Evolutionary conservation across 2,113 vertebrate genomes (phyloP).

Genomic region (Probosciger aterrimus): DNA sequence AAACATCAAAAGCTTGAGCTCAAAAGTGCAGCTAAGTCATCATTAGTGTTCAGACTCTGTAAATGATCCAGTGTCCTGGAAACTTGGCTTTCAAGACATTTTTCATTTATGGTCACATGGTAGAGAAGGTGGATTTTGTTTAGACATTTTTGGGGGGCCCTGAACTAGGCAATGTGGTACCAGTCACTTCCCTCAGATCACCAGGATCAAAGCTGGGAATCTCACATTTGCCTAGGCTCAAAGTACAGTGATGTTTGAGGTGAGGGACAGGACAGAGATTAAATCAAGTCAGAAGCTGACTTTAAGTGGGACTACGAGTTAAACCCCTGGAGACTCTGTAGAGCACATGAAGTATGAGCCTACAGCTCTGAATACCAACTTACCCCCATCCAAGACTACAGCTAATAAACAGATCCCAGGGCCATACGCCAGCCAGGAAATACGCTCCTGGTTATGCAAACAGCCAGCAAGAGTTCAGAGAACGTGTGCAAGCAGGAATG

Average conservation of each 20-base stretch:
- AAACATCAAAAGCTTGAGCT: not conserved
- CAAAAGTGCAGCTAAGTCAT: not conserved
- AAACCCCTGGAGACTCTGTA: not conserved
- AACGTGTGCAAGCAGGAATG: slow-evolving; percentile 14
- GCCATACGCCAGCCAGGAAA: slow-evolving; percentile 20
- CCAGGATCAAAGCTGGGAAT: not conserved
- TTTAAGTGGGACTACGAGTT: not conserved
- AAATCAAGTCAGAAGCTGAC: not conserved
- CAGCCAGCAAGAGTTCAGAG: slow-evolving; percentile 27
- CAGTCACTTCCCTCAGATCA: not conserved
- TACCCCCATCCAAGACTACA: not conserved
- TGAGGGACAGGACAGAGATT: not conserved
- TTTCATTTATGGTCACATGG: not conserved
- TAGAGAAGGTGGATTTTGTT: not conserved
- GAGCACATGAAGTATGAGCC: not conserved
- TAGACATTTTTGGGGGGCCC: not conserved
- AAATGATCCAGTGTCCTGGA: not conserved
- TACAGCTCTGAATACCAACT: not conserved
- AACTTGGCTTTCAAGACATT: not conserved
- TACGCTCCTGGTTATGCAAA: not conserved
- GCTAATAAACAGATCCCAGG: not conserved
- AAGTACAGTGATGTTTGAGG: not conserved
- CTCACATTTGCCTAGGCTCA: not conserved
- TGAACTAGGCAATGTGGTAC: not conserved
- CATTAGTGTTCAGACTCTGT: not conserved